Conservation (phyloP, 2,888 invertebrate genomes). For the Drosophila paracracens region DNA sequence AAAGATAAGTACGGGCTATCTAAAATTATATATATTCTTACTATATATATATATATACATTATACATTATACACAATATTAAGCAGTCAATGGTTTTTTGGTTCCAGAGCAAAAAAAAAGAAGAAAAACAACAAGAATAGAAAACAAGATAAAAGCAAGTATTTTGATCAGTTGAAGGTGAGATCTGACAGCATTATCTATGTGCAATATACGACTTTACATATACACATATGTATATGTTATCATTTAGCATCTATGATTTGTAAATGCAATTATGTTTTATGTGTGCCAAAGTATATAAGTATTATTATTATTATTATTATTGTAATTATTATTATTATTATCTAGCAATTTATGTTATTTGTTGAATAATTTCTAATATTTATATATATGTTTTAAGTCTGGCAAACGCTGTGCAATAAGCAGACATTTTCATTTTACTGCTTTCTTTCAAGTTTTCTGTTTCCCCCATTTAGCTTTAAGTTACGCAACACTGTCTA, state of each 20-base stretch:
- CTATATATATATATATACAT: slow-evolving; percentile 68
- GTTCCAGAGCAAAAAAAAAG: slow-evolving; percentile 60
- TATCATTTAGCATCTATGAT: slow-evolving; percentile 34
- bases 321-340: slow-evolving; percentile 27
- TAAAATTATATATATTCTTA: slow-evolving; percentile 51
- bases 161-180: slow-evolving; percentile 35
- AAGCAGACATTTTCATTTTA: slow-evolving; percentile 31
- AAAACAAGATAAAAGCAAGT: slow-evolving; percentile 17
- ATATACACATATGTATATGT: slow-evolving; percentile 25
- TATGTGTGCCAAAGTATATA: slow-evolving; percentile 74
- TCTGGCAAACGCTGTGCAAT: slow-evolving; percentile 69
- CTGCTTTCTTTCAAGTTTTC: slow-evolving; percentile 5
- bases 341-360: slow-evolving; percentile 31
- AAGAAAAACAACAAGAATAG: slow-evolving; percentile 21
- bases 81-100: slow-evolving; percentile 78
- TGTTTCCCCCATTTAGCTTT: slow-evolving; percentile 30
- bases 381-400: slow-evolving; percentile 34
- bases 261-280: slow-evolving; percentile 46
- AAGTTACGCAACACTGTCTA: slow-evolving; percentile 46
- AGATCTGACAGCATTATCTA: slow-evolving; percentile 46
- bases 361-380: slow-evolving; percentile 72
- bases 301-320: slow-evolving; percentile 52
- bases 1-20: slow-evolving; percentile 30
- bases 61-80: slow-evolving; percentile 42
- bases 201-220: slow-evolving; percentile 59